Evolutionary conservation across 1,140 invertebrate genomes (phyloP).

Genomic region (Mylabris phalerata): DNA sequence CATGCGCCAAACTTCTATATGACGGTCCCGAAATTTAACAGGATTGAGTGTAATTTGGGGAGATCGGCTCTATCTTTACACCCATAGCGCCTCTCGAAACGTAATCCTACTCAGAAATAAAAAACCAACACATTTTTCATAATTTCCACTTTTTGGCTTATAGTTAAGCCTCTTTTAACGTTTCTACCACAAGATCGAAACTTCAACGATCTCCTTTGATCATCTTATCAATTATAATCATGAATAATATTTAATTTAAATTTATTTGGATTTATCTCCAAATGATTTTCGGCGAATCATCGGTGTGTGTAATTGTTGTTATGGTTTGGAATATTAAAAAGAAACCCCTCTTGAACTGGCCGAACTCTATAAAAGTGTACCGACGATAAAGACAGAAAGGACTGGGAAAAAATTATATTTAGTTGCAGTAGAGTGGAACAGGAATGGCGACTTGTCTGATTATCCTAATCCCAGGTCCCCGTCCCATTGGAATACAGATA

Average conservation of each 20-base stretch:
- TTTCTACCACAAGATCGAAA: slow-evolving; percentile 9
- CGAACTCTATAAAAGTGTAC: too few relatives aligned
- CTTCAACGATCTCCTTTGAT: slow-evolving; percentile 12
- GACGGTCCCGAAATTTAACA: slow-evolving; percentile 2
- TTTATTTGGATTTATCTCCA: too few relatives aligned
- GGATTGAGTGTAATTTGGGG: slow-evolving; percentile 19
- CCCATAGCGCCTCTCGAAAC: too few relatives aligned
- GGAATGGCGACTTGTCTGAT: slow-evolving; percentile 27
- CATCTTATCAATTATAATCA: not conserved
- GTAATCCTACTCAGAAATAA: not conserved
- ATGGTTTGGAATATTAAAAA: slow-evolving; percentile 13
- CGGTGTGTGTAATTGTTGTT: slow-evolving; percentile 11
- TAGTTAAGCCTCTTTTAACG: slow-evolving; percentile 18
- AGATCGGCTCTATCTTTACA: slow-evolving; percentile 9
- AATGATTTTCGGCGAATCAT: not conserved
- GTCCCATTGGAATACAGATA: slow-evolving; percentile 29
- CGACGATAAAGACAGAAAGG: too few relatives aligned
- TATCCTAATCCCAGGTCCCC: slow-evolving; percentile 27
- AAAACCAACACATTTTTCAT: slow-evolving; percentile 29
- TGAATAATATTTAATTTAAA: too few relatives aligned
- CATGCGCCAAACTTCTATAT: not conserved
- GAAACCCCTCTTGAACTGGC: not conserved
- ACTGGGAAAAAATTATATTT: slow-evolving; percentile 20
- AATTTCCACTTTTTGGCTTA: slow-evolving; percentile 27
- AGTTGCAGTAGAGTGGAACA: slow-evolving; percentile 19